A percentile compares a stretch with the other conserved stretches of the same genome.
These are phyloP conservation scores for Phrixothrix hirtus DNA, from an alignment of 2,888 invertebrate genomes.

Conservation along the genomic window DNA sequence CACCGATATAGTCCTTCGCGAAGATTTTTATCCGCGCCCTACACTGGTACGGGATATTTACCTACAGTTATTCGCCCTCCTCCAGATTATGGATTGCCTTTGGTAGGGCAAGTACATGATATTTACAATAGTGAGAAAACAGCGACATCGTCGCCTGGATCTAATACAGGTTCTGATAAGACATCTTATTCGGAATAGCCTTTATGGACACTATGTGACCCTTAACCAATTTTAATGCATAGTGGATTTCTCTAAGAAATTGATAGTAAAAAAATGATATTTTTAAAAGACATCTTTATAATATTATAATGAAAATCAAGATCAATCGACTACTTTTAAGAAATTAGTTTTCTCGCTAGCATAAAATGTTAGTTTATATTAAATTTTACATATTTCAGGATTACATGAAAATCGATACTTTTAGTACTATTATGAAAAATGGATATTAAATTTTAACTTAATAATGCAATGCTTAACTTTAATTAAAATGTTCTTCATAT, in stretches of 20 bases:
- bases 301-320: too few relatives aligned
- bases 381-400: too few relatives aligned
- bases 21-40: constrained; percentile 79
- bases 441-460: too few relatives aligned
- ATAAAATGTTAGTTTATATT: too few relatives aligned
- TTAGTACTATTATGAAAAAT: too few relatives aligned
- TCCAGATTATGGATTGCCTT: constrained; percentile 49
- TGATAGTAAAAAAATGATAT: too few relatives aligned
- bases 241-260: too few relatives aligned
- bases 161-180: constrained; percentile 61
- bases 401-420: too few relatives aligned
- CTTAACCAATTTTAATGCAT: constrained; percentile 7
- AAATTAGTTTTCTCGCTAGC: too few relatives aligned
- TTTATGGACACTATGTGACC: constrained; percentile 20
- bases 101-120: constrained; percentile 54
- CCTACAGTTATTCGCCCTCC: constrained; percentile 72
- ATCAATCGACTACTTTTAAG: too few relatives aligned
- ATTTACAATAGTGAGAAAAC: constrained; percentile 54
- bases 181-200: constrained; percentile 61
- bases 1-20: constrained; percentile 67
- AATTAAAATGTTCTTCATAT: constrained; percentile 16
- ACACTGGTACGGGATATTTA: constrained; percentile 80
- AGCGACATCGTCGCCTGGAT: constrained; percentile 57
- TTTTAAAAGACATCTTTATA: too few relatives aligned
- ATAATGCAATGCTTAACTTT: too few relatives aligned